These are phyloP conservation scores for Serinus canaria DNA, from an alignment of 2,113 vertebrate species.

Conservation along the genomic window DNA sequence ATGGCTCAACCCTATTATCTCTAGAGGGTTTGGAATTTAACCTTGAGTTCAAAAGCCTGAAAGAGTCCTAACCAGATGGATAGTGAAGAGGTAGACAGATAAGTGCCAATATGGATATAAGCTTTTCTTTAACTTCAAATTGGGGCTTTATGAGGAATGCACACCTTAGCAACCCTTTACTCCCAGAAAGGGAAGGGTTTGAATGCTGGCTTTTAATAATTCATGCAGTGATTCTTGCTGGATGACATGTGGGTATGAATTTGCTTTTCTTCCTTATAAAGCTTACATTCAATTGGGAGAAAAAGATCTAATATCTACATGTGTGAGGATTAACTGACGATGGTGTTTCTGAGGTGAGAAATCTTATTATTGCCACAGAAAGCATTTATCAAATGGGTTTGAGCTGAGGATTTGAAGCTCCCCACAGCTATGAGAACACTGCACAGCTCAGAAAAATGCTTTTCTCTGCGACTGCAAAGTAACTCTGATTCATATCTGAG, in stretches of 20 bases:
- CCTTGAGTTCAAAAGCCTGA: not conserved
- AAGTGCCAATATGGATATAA: not conserved
- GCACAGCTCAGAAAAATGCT: not conserved
- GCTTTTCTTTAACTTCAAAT: not conserved
- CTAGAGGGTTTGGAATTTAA: not conserved
- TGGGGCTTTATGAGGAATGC: not conserved
- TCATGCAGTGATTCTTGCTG: constrained; percentile 4
- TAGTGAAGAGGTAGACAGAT: not conserved
- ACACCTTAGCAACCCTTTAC: not conserved
- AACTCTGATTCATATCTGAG: not conserved
- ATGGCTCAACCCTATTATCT: not conserved
- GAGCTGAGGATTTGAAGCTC: constrained; percentile 1
- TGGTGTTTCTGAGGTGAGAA: constrained; percentile 1
- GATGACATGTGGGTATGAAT: not conserved
- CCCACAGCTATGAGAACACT: not conserved
- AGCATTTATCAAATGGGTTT: not conserved
- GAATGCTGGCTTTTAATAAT: constrained; percentile 36
- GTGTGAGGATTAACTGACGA: constrained; percentile 14
- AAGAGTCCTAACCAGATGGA: not conserved
- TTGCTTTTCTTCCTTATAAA: constrained; percentile 29
- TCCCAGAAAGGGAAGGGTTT: not conserved
- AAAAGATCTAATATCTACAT: constrained; percentile 56
- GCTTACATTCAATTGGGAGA: not conserved
- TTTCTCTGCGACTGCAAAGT: not conserved
- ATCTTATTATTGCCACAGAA: constrained; percentile 1